Conservation (phyloP, 2,797 vertebrate genomes). For the Pithecia hirsuta region DNA sequence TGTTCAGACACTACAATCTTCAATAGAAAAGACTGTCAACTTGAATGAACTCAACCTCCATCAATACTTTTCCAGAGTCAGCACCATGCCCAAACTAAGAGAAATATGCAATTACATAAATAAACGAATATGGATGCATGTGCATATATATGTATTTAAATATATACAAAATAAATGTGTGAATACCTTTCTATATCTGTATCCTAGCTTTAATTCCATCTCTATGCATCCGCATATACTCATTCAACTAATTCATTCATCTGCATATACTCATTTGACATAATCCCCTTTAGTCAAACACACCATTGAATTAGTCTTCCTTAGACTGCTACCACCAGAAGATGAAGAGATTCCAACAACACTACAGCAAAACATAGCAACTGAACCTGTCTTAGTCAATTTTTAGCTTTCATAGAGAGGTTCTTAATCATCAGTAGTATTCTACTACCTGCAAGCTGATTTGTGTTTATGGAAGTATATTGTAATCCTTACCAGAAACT, state of each 20-base stretch:
- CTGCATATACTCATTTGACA: background rate
- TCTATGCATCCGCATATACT: background rate
- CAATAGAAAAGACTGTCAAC: background rate
- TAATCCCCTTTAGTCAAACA: background rate
- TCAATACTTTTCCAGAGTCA: background rate
- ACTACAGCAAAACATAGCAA: background rate
- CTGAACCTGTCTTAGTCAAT: background rate
- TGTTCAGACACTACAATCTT: background rate
- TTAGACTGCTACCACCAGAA: background rate
- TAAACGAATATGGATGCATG: background rate
- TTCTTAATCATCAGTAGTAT: slow-evolving; percentile 38
- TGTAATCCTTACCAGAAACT: slow-evolving; percentile 53
- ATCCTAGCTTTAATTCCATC: background rate
- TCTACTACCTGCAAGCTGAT: slow-evolving; percentile 8
- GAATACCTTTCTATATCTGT: background rate
- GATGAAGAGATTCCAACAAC: background rate
- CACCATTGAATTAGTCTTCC: background rate
- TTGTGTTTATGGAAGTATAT: slow-evolving; percentile 55
- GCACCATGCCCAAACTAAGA: background rate
- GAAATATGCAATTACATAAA: background rate
- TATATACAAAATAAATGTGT: background rate
- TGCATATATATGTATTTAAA: background rate
- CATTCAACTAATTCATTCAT: background rate
- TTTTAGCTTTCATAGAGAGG: background rate
- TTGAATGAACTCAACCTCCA: background rate